Base-by-base conservation (phyloP, 2,888 invertebrate genomes). In the Adela reaumurella region DNA sequence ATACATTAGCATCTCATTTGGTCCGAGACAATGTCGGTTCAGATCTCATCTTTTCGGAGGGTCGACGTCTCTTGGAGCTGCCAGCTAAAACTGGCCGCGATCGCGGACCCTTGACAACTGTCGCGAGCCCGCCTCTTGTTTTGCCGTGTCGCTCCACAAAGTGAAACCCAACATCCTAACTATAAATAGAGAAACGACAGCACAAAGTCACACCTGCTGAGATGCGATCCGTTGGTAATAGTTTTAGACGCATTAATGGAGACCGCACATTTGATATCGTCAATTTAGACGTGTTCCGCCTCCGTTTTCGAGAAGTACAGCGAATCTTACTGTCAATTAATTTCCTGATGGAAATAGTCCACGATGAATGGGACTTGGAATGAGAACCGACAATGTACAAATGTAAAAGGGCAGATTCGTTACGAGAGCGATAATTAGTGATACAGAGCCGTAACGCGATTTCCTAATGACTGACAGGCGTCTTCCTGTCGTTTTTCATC, bases 1-100 rank as follows among this genome's bases (percentile, higher is more conserved):
- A 71, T 70, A 72, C 72, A 74, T 74, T 74, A 76, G 62, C 70
- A 70, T 71, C 67, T 67, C 64, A 68, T 73, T 70, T 63, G 61
- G 43, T 35, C 35, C 3, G 14, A 35, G 11, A 35, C 35, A 35
- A 35, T 35, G 35, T 35, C 35, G 35, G 3, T 14, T 4, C 35
- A 14, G 35, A 35, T 8, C 8, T 35, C 24, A 8, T 24, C 24
- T 4, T 6, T 8, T 24, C 24, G 24, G 35, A 35, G 35, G 35
- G 35, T 35, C 14, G 35, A 14, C 35, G 35, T 14, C 35, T 35
- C 35, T 35, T 14, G n/a, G n/a, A n/a, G n/a, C 35, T 3, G 35
- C 35, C 35, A 35, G 8, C 35, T n/a, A n/a, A n/a, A n/a, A n/a
- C n/a, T n/a, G 35, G 35, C 35, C 35, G 35, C n/a, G n/a, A n/a